A percentile compares a stretch with the other conserved stretches of the same genome.
Conservation (phyloP, 2,113 vertebrate species). For the Microcebus tavaratra region DNA sequence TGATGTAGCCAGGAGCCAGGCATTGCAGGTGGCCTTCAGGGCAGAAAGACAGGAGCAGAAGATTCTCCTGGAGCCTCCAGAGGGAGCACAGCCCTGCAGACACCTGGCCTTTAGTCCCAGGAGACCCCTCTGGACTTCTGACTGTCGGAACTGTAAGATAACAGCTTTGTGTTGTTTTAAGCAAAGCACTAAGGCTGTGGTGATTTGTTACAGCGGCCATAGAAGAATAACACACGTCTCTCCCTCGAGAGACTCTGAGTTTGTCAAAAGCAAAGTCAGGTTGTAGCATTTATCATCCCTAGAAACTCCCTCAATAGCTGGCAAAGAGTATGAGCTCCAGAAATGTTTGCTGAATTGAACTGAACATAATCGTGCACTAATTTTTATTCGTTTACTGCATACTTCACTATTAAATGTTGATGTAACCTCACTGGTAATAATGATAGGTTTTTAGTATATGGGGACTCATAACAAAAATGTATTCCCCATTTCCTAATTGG, state of each 20-base stretch:
- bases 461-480: neutral
- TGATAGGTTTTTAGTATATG: neutral
- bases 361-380: neutral
- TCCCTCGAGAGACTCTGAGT: neutral
- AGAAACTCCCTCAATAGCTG: neutral
- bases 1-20: neutral
- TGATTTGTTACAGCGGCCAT: neutral
- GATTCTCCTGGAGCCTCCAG: neutral
- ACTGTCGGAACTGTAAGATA: neutral
- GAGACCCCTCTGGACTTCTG: neutral
- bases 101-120: neutral
- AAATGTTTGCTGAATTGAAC: neutral
- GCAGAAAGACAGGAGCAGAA: neutral
- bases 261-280: neutral
- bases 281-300: neutral
- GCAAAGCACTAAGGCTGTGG: neutral
- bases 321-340: neutral
- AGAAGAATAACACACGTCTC: neutral
- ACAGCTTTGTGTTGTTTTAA: neutral
- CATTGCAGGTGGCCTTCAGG: too few species aligned
- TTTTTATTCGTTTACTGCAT: neutral
- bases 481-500: neutral
- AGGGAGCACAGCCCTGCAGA: accelerated
- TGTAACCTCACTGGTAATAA: neutral
- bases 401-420: neutral